Conservation (phyloP, 2,888 invertebrate species). For the Drosophila neutralis region DNA sequence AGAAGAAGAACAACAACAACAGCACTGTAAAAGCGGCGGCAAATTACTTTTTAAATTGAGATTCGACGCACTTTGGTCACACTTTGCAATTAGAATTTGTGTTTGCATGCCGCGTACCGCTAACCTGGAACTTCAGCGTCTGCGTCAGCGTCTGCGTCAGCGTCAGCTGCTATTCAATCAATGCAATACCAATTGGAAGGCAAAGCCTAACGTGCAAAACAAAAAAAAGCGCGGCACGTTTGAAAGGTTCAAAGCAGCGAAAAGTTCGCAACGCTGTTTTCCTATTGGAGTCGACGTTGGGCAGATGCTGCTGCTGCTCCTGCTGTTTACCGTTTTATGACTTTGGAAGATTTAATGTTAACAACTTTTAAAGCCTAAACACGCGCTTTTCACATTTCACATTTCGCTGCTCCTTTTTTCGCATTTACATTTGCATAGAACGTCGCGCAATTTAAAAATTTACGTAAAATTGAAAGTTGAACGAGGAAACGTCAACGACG, state of each 20-base stretch:
- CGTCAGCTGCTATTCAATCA: conserved; percentile 43
- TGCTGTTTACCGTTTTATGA: conserved; percentile 28
- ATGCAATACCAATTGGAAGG: conserved; percentile 55
- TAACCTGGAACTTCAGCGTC: conserved; percentile 19
- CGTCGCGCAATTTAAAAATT: conserved; percentile 26
- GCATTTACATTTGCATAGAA: conserved; percentile 27
- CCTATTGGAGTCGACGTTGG: neutral
- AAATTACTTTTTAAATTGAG: conserved; percentile 28
- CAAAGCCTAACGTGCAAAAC: neutral
- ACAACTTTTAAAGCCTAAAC: conserved; percentile 21
- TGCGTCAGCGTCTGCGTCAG: conserved; percentile 2
- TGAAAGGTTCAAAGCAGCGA: conserved; percentile 15
- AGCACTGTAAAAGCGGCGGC: neutral
- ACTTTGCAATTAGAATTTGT: conserved; percentile 33
- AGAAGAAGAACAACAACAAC: neutral
- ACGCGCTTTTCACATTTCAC: conserved; percentile 34
- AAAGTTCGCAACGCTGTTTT: conserved; percentile 9
- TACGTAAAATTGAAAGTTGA: conserved; percentile 53
- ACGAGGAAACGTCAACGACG: conserved; percentile 10
- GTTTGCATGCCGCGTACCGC: conserved; percentile 23
- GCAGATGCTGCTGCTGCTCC: conserved; percentile 8
- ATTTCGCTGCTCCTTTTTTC: conserved; percentile 8
- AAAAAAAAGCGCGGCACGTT: conserved; percentile 9
- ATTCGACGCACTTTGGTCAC: conserved; percentile 57
- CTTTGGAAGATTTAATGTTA: conserved; percentile 27